Percentiles rank a stretch among this genome's conserved stretches.
These are phyloP conservation scores for Diphyllodes magnificus DNA, from an alignment of 2,113 vertebrate genomes.

Conservation along the genomic window DNA sequence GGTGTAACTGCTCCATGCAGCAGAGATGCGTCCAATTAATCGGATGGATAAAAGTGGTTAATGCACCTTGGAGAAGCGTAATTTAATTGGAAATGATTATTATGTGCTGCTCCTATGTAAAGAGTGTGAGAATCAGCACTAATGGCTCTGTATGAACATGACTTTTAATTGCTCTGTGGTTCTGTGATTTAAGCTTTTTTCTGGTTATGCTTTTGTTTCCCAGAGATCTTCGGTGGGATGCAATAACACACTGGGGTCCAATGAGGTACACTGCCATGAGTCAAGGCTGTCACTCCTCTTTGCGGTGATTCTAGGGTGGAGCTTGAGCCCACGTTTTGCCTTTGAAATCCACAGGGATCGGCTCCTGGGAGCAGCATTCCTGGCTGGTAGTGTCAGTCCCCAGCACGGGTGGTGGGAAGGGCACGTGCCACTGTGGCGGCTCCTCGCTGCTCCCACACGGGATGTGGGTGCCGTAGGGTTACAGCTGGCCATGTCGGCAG, in stretches of 20 bases:
- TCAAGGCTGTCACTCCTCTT: not conserved
- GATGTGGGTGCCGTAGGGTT: not conserved
- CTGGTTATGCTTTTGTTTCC: not conserved
- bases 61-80: conserved; percentile 52
- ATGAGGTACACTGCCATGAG: not conserved
- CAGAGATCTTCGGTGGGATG: not conserved
- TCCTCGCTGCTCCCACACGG: not conserved
- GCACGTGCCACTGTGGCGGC: not conserved
- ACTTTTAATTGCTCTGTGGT: conserved; percentile 16
- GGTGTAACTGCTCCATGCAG: not conserved
- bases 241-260: not conserved
- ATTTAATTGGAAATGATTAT: conserved; percentile 54
- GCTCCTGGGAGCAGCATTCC: not conserved
- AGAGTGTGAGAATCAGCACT: conserved; percentile 27
- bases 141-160: conserved; percentile 16
- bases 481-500: not conserved
- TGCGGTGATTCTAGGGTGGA: not conserved
- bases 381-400: not conserved
- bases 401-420: accelerated
- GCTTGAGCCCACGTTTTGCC: not conserved
- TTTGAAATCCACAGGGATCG: not conserved
- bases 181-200: not conserved
- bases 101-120: conserved; percentile 17
- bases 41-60: conserved; percentile 43
- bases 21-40: conserved; percentile 31